A percentile compares a stretch with the other conserved stretches of the same genome.
phyloP scores from a whole-genome alignment of 2,113 vertebrate species.

The Sander vitreus region DNA sequence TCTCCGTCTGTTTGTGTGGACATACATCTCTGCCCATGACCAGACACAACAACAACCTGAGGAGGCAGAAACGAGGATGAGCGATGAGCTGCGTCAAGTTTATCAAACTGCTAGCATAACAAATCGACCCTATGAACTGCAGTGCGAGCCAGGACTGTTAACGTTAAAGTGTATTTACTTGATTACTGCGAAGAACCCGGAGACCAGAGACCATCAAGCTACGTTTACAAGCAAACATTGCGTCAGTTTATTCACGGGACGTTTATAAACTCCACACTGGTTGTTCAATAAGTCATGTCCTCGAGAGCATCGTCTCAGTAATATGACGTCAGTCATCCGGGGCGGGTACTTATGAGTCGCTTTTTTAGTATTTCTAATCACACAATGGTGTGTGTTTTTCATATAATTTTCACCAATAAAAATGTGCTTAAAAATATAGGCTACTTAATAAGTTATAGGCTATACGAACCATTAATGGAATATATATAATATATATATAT shows the following conservation, averaged over 20 bases:
- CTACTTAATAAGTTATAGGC: too few relatives aligned
- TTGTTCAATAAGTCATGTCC: conserved; percentile 54
- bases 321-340: conserved; percentile 74
- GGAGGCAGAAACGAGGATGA: conserved; percentile 23
- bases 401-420: neutral
- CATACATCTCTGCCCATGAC: conserved; percentile 69
- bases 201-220: conserved; percentile 51
- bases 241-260: neutral
- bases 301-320: conserved; percentile 28
- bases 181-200: conserved; percentile 53
- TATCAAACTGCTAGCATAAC: neutral
- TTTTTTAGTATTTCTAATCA: neutral
- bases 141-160: neutral
- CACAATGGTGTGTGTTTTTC: neutral
- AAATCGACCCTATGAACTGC: neutral
- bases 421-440: neutral
- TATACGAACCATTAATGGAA: neutral
- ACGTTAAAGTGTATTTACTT: conserved; percentile 47
- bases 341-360: conserved; percentile 42
- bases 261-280: neutral
- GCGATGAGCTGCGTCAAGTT: neutral
- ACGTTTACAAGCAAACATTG: conserved; percentile 54
- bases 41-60: conserved; percentile 48
- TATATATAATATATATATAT: neutral
- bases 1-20: conserved; percentile 88